These are phyloP conservation scores for Gymnoscelis rufifasciata DNA, from an alignment of 2,888 invertebrate species.

Conservation along the genomic window DNA sequence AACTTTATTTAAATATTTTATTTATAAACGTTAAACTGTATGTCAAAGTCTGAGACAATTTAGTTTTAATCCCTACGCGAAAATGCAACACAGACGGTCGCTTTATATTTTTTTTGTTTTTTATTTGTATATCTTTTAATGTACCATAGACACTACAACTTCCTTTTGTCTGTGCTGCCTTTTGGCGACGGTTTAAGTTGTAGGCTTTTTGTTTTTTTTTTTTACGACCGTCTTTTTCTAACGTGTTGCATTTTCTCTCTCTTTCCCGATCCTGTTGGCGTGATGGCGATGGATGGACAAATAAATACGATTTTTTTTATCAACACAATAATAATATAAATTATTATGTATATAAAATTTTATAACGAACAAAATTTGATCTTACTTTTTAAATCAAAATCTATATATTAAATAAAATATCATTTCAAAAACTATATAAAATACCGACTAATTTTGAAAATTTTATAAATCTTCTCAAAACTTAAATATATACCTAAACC, in stretches of 20 bases:
- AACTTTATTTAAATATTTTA: too few species aligned
- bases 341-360: too few species aligned
- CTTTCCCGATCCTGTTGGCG: slow-evolving; percentile 62
- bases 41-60: slow-evolving; percentile 38
- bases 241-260: slow-evolving; percentile 78
- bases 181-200: slow-evolving; percentile 58
- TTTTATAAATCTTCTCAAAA: too few species aligned
- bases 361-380: too few species aligned
- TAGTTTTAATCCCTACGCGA: slow-evolving; percentile 50
- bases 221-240: slow-evolving; percentile 60
- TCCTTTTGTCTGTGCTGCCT: slow-evolving; percentile 72
- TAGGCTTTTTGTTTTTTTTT: slow-evolving; percentile 31
- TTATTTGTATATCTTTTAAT: slow-evolving; percentile 17
- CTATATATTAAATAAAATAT: too few species aligned
- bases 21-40: background rate
- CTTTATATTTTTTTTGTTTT: slow-evolving; percentile 29
- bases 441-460: too few species aligned
- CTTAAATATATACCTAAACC: too few species aligned
- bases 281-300: slow-evolving; percentile 29
- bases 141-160: slow-evolving; percentile 36
- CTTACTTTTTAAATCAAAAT: too few species aligned
- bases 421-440: too few species aligned
- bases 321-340: too few species aligned
- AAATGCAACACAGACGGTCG: slow-evolving; percentile 79
- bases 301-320: too few species aligned